Evolutionary conservation across 2,797 vertebrate genomes (phyloP).

Genomic region (Xyrichtys novacula): DNA sequence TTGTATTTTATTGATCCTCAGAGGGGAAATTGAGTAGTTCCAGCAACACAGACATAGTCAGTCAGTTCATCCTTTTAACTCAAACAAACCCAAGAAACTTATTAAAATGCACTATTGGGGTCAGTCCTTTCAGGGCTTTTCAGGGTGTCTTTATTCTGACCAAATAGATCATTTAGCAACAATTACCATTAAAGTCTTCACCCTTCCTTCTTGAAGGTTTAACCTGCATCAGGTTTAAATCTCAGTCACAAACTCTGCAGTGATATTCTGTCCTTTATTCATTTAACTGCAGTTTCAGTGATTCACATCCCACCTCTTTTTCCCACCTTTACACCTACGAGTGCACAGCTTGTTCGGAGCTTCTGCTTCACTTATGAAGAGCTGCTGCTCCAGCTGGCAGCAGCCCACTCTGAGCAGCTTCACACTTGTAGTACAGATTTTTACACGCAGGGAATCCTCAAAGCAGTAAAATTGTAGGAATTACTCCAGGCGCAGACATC

Average conservation of each 20-base stretch:
- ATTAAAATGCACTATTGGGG: too few species aligned
- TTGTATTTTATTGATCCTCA: too few species aligned
- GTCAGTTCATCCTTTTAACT: too few species aligned
- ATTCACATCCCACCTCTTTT: slow-evolving; percentile 16
- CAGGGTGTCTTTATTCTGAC: too few species aligned
- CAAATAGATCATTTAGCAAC: background rate
- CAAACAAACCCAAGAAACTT: too few species aligned
- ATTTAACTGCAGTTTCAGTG: slow-evolving; percentile 11
- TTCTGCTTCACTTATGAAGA: slow-evolving; percentile 34
- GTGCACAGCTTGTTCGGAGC: slow-evolving; percentile 28
- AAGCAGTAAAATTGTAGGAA: slow-evolving; percentile 16
- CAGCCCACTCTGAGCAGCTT: background rate
- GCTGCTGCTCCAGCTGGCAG: slow-evolving; percentile 39
- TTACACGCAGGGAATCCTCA: slow-evolving; percentile 9
- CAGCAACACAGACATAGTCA: too few species aligned
- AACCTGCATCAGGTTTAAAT: slow-evolving; percentile 3
- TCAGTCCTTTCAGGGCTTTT: too few species aligned
- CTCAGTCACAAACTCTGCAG: background rate
- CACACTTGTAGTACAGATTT: slow-evolving; percentile 14
- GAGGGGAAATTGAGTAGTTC: too few species aligned
- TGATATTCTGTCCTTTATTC: slow-evolving; percentile 11
- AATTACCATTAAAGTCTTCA: background rate
- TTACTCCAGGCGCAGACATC: slow-evolving; percentile 5
- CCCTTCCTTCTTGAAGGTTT: background rate
- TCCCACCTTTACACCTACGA: slow-evolving; percentile 19